These are phyloP conservation scores for Thera obeliscata DNA, from an alignment of 2,888 invertebrate species.

Conservation along the genomic window DNA sequence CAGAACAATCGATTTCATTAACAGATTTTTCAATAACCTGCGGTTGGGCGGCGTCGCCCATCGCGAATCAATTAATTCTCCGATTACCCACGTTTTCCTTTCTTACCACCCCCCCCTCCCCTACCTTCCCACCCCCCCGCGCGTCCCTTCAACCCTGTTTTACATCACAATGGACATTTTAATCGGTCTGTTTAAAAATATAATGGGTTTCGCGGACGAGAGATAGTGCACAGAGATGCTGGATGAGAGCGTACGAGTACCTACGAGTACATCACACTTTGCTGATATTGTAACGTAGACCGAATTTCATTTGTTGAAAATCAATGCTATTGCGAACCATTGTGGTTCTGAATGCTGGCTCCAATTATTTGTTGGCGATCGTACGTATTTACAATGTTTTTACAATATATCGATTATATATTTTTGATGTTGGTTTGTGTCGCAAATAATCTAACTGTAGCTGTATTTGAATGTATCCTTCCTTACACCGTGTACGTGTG, in stretches of 20 bases:
- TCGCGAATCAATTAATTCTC: conserved; percentile 61
- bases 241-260: background rate
- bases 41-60: conserved; percentile 28
- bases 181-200: conserved; percentile 49
- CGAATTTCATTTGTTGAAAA: no score
- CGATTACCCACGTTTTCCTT: conserved; percentile 56
- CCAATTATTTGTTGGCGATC: no score
- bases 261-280: background rate
- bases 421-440: no score
- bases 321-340: no score
- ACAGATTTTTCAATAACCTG: conserved; percentile 33
- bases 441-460: no score
- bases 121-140: conserved; percentile 9
- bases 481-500: no score
- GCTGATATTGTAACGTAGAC: no score
- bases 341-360: no score
- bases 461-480: no score
- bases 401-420: no score
- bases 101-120: conserved; percentile 31
- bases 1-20: conserved; percentile 33
- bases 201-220: conserved; percentile 28
- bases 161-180: conserved; percentile 54
- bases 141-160: conserved; percentile 34
- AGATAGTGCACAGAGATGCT: conserved; percentile 5
- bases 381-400: no score